These are phyloP conservation scores for Dolichoris vasculosae DNA, from an alignment of 1,140 invertebrate genomes.

Conservation along the genomic window DNA sequence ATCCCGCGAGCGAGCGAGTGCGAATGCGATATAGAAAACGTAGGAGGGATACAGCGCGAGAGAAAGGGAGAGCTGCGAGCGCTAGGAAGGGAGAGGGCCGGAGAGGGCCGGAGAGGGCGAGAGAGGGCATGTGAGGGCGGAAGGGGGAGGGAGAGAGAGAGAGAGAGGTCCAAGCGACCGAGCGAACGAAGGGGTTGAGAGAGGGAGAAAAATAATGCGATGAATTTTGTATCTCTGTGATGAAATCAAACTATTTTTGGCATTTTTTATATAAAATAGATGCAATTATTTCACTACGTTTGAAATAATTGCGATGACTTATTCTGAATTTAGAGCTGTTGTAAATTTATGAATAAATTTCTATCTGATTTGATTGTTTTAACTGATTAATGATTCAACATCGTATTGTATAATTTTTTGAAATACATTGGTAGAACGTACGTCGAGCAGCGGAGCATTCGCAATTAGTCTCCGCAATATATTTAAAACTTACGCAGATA, in stretches of 20 bases:
- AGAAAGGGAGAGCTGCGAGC: not conserved
- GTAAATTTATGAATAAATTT: not conserved
- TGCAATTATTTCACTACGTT: not conserved
- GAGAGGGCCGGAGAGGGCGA: not conserved
- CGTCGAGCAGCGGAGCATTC: no score
- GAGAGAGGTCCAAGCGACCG: no score
- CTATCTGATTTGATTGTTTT: not conserved
- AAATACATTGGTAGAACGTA: not conserved
- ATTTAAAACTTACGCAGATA: not conserved
- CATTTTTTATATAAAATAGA: not conserved
- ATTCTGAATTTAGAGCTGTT: not conserved
- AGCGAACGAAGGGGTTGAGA: no score
- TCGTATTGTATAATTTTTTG: not conserved
- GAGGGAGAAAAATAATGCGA: not conserved
- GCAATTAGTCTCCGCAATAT: not conserved
- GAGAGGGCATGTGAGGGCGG: not conserved
- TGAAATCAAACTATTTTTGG: slow-evolving; percentile 22
- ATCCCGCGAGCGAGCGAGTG: not conserved
- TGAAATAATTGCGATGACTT: not conserved
- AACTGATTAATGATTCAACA: not conserved
- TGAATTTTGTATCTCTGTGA: not conserved
- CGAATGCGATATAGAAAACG: not conserved
- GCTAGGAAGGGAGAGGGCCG: not conserved
- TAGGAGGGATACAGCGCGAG: not conserved
- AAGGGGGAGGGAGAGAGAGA: not conserved